Evolutionary conservation across 1,140 invertebrate species (phyloP), one percentile per base, ranked within the genome.

Genomic region (Dreissena polymorpha): DNA sequence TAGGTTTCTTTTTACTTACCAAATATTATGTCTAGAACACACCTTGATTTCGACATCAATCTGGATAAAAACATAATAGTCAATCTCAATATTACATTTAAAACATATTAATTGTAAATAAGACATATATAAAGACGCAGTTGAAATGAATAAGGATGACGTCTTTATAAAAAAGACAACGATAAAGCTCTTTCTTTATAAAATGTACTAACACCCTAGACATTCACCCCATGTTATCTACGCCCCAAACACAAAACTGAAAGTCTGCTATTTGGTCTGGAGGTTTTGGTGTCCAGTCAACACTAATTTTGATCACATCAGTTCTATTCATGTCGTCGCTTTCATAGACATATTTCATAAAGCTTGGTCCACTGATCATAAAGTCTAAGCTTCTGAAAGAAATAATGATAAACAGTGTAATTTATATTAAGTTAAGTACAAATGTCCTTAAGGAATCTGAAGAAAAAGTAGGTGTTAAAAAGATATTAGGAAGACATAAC

Each of bases 201-300:
- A 39, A 39, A 39, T 39, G 8, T 5, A 39, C 39, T 39, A 39
- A 39, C 39, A 39, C 8, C 39, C 39, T 39, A 39, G 39, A 39
- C 39, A 39, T 2, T 7, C 65, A 76, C 74, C 74, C 74, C 21
- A 25, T 25, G 5, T 18, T 76, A n/a, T 76, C 74, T 39, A 76
- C 57, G n/a, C 63, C 74, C 74, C 74, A 76, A 12, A 76, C 63
- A 51, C 74, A 76, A 25, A 67, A 67, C 49, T 76, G 74, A 25
- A 53, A 64, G 25, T 27, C 13, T 10, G 63, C 74, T n/a, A 25
- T 67, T 25, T 76, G 74, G 16, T 65, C 23, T 2, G 55, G 49
- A n/a, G 67, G 6, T 13, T 23, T 27, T 51, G 74, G 74, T n/a
- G 23, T 16, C 74, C 74, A 76, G 12, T 23, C 29, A 7, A 50